Percentiles rank a stretch among this genome's conserved stretches.
These are phyloP conservation scores for Meloidogyne chitwoodi DNA, from an alignment of 1,140 invertebrate genomes.

Conservation along the genomic window DNA sequence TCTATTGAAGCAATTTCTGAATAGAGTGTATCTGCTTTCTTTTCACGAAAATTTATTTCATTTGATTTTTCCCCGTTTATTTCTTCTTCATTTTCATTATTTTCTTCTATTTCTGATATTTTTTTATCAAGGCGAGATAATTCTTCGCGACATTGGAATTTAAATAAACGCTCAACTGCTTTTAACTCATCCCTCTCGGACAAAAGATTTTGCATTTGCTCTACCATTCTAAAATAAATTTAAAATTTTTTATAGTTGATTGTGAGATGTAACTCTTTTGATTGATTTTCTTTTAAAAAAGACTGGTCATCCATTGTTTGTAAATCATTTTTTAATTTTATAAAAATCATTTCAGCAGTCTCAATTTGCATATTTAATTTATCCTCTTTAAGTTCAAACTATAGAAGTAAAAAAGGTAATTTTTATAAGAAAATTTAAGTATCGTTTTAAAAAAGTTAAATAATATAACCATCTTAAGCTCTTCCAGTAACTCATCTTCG, in stretches of 20 bases:
- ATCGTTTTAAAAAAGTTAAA: not conserved
- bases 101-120: conserved; percentile 59
- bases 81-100: not conserved
- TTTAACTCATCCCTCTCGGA: conserved; percentile 72
- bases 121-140: conserved; percentile 60
- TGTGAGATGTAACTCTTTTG: not conserved
- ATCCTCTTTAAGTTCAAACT: not conserved
- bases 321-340: not conserved
- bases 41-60: not conserved
- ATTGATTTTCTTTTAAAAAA: not conserved
- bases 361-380: not conserved
- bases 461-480: not conserved
- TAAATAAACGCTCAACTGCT: conserved; percentile 72
- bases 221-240: conserved; percentile 64
- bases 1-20: conserved; percentile 71
- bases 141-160: conserved; percentile 70
- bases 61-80: not conserved
- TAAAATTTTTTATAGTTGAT: not conserved
- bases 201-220: conserved; percentile 69
- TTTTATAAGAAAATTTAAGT: no score
- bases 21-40: not conserved
- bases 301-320: not conserved
- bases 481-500: not conserved
- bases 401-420: not conserved
- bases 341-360: not conserved